A percentile compares a stretch with the other conserved stretches of the same genome.
These are phyloP conservation scores for Eira barbara DNA, from an alignment of 2,113 vertebrate genomes.

Conservation along the genomic window DNA sequence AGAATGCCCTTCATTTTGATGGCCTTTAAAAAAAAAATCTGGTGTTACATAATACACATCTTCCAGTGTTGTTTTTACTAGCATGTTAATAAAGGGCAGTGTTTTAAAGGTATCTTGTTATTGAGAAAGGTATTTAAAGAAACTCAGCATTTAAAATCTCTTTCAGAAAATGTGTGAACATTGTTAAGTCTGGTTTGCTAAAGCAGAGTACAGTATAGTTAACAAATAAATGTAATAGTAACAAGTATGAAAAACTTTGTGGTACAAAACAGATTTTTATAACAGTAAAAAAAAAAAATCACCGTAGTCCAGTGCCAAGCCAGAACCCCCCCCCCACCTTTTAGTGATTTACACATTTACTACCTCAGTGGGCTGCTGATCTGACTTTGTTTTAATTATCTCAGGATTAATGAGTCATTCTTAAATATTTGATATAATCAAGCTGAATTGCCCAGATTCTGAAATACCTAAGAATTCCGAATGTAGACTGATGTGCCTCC, in stretches of 20 bases:
- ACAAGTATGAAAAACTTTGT: background rate
- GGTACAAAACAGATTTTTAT: background rate
- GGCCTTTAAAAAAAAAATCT: background rate
- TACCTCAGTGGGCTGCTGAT: background rate
- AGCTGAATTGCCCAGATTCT: background rate
- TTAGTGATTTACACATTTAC: background rate
- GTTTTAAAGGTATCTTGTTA: constrained; percentile 37
- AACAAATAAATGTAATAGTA: background rate
- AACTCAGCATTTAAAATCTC: background rate
- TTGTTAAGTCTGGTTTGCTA: background rate
- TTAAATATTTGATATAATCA: background rate
- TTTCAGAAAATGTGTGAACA: background rate
- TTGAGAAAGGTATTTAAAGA: constrained; percentile 35
- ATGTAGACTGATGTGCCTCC: background rate
- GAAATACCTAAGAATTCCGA: background rate
- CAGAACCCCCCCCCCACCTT: background rate
- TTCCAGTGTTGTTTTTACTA: background rate
- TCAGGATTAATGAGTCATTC: background rate
- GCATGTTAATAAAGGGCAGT: background rate
- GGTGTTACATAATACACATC: background rate
- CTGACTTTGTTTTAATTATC: background rate
- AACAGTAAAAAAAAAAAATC: background rate
- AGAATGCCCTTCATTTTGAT: background rate
- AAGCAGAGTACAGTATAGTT: background rate
- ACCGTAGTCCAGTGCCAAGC: background rate